These are phyloP conservation scores for Dipodomys spectabilis DNA, from an alignment of 2,113 vertebrate genomes.

Conservation along the genomic window DNA sequence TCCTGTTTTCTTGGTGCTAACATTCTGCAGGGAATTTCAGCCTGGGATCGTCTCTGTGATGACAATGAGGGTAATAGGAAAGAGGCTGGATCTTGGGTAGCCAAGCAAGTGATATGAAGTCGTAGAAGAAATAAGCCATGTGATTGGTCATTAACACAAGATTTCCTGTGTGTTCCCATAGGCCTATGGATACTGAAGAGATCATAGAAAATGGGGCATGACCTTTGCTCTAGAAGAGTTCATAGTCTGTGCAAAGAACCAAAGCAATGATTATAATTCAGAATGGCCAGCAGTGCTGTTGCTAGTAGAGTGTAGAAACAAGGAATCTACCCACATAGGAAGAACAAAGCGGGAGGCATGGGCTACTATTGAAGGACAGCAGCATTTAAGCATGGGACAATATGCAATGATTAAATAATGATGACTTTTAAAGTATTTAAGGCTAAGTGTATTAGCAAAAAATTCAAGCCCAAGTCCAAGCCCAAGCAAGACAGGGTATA, in stretches of 20 bases:
- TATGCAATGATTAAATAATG: background rate
- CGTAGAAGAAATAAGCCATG: background rate
- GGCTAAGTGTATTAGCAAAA: conserved; percentile 55
- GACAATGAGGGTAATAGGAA: background rate
- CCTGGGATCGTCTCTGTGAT: background rate
- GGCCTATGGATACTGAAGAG: background rate
- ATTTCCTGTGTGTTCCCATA: background rate
- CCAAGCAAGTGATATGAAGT: background rate
- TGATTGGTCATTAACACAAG: background rate
- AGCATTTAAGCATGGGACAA: background rate
- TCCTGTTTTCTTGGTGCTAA: background rate
- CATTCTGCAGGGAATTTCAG: background rate
- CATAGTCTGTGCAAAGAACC: background rate
- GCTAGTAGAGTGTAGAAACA: background rate
- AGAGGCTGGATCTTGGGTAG: background rate
- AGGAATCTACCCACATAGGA: background rate
- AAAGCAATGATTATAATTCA: background rate
- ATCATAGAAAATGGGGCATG: background rate
- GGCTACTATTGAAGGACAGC: background rate
- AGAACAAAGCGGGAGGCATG: background rate
- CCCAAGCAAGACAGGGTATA: conserved; percentile 63
- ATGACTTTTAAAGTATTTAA: conserved; percentile 28
- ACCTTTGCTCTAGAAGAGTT: background rate
- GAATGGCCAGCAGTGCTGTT: background rate
- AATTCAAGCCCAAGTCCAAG: conserved; percentile 52